These are phyloP conservation scores for Drosophila dunni DNA, from an alignment of 1,140 invertebrate genomes.

Conservation along the genomic window DNA sequence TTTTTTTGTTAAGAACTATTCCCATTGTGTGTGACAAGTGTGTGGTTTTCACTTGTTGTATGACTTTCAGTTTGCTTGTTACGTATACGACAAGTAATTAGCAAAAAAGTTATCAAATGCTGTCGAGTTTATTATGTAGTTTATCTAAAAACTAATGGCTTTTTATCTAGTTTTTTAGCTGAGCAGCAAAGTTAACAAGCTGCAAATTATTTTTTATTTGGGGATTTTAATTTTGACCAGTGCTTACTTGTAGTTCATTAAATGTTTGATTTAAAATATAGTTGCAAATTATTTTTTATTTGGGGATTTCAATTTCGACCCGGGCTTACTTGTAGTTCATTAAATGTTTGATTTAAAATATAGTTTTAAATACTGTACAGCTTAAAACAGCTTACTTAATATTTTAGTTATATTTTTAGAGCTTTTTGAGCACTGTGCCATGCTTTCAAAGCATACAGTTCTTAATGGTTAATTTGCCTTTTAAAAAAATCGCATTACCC, in stretches of 20 bases:
- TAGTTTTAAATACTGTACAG: too few relatives aligned
- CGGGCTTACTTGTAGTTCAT: too few relatives aligned
- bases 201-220: background rate
- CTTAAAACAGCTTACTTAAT: too few relatives aligned
- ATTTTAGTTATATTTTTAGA: too few relatives aligned
- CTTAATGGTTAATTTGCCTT: slow-evolving; percentile 23
- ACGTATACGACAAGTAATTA: slow-evolving; percentile 51
- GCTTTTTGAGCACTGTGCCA: too few relatives aligned
- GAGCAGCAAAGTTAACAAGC: background rate
- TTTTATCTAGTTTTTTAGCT: background rate
- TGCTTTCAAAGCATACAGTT: slow-evolving; percentile 3
- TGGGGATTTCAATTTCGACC: background rate
- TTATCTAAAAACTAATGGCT: background rate
- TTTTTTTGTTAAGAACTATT: slow-evolving; percentile 14
- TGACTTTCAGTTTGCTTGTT: slow-evolving; percentile 45
- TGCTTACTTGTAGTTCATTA: too few relatives aligned
- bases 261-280: too few relatives aligned
- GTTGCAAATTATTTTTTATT: background rate
- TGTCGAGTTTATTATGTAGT: slow-evolving; percentile 23
- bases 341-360: too few relatives aligned
- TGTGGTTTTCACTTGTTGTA: slow-evolving; percentile 48
- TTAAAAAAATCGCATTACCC: slow-evolving; percentile 17
- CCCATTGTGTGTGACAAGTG: slow-evolving; percentile 44
- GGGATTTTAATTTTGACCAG: background rate
- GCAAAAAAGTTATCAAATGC: slow-evolving; percentile 47